phyloP scores from a whole-genome alignment of 2,797 vertebrate species.

The Clamator glandarius region DNA sequence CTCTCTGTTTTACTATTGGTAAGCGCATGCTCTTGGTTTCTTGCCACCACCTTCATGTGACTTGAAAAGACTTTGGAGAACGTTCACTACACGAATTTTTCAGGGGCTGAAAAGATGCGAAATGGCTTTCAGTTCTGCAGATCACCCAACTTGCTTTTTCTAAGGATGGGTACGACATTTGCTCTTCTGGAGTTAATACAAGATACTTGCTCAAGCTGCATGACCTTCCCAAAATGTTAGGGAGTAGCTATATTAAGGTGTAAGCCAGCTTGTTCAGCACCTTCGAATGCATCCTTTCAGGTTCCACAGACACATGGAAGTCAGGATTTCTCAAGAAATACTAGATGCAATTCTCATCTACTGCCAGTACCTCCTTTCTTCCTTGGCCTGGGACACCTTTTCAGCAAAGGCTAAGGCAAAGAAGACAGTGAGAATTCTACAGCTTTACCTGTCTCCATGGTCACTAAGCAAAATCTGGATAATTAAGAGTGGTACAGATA shows the following conservation, averaged over 20 bases:
- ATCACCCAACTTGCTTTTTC: neutral
- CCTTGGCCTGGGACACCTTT: neutral
- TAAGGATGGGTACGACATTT: neutral
- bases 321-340: neutral
- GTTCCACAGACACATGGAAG: rapidly evolving
- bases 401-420: neutral
- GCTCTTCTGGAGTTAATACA: neutral
- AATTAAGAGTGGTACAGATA: neutral
- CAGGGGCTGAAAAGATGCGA: neutral
- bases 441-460: neutral
- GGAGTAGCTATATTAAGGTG: neutral
- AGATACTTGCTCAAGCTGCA: neutral
- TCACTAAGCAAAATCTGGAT: neutral
- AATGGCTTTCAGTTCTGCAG: neutral
- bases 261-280: neutral
- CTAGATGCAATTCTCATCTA: neutral
- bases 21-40: rapidly evolving
- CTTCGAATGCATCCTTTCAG: neutral
- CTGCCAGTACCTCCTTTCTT: neutral
- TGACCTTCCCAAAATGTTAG: neutral
- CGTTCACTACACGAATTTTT: neutral
- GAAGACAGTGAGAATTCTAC: neutral
- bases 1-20: too few relatives aligned
- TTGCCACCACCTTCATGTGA: neutral
- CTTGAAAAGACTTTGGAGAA: neutral